Percentiles rank a stretch among this genome's conserved stretches.
Evolutionary conservation across 2,113 vertebrate genomes (phyloP).

Genomic region (Blennius ocellaris): DNA sequence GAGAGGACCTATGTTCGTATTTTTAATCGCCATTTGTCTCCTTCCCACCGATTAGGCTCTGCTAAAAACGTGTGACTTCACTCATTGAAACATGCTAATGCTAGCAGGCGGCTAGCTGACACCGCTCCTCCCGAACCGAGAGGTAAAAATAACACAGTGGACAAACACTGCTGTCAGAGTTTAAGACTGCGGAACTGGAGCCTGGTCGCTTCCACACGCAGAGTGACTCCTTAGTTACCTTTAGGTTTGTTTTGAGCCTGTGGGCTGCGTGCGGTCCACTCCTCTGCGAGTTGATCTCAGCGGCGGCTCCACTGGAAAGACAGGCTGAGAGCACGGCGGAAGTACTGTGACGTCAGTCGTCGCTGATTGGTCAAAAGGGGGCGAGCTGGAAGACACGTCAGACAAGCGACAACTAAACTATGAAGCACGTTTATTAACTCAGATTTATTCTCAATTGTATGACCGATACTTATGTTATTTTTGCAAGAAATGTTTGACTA

Average conservation of each 20-base stretch:
- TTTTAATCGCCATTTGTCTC: background rate
- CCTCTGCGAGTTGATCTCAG: constrained; percentile 26
- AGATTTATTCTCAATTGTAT: no score
- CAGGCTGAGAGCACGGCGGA: constrained; percentile 63
- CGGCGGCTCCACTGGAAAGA: constrained; percentile 60
- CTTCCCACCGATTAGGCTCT: background rate
- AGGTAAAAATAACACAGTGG: background rate
- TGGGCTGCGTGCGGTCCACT: constrained; percentile 38
- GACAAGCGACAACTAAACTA: background rate
- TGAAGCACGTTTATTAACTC: background rate
- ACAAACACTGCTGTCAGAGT: background rate
- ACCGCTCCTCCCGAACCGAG: constrained; percentile 18
- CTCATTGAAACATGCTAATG: constrained; percentile 72
- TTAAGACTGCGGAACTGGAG: background rate
- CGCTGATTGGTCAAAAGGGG: constrained; percentile 59
- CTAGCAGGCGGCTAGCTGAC: constrained; percentile 40
- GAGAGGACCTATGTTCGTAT: background rate
- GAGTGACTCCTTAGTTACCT: constrained; percentile 24
- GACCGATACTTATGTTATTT: no score
- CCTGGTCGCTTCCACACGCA: rapidly evolving
- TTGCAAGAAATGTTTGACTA: no score
- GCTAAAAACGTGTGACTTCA: constrained; percentile 46
- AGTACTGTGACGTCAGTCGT: constrained; percentile 43
- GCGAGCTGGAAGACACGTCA: background rate
- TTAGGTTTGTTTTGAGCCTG: constrained; percentile 18